These are phyloP conservation scores for Neria commutata DNA, from an alignment of 2,888 invertebrate species.

Conservation along the genomic window DNA sequence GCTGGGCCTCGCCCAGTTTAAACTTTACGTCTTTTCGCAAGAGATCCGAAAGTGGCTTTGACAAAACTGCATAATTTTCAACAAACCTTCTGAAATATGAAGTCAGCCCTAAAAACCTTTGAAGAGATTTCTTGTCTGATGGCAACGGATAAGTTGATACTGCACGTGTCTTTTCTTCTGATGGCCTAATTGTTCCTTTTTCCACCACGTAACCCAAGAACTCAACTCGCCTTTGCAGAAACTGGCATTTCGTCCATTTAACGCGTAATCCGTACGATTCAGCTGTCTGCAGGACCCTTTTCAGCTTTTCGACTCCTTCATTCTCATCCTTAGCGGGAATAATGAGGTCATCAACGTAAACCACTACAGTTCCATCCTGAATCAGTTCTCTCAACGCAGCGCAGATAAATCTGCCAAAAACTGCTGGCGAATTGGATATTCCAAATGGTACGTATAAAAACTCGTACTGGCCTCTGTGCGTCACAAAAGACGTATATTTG, in stretches of 20 bases:
- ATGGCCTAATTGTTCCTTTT: slow-evolving; percentile 22
- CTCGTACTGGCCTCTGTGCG: slow-evolving; percentile 29
- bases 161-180: slow-evolving; percentile 23
- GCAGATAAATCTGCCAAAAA: slow-evolving; percentile 14
- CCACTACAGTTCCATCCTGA: background rate
- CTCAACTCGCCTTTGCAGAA: slow-evolving; percentile 18
- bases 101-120: slow-evolving; percentile 30
- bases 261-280: slow-evolving; percentile 19
- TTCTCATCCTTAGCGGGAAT: background rate
- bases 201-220: slow-evolving; percentile 33
- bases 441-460: slow-evolving; percentile 33
- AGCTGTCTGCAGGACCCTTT: slow-evolving; percentile 21
- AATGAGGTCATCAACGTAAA: slow-evolving; percentile 2
- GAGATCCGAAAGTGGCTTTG: slow-evolving; percentile 23
- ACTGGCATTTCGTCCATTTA: slow-evolving; percentile 28
- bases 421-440: slow-evolving; percentile 28
- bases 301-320: slow-evolving; percentile 1
- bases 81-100: slow-evolving; percentile 28
- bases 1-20: slow-evolving; percentile 21
- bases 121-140: slow-evolving; percentile 25
- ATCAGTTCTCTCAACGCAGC: slow-evolving; percentile 8
- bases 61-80: slow-evolving; percentile 1
- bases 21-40: slow-evolving; percentile 21
- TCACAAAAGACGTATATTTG: slow-evolving; percentile 30
- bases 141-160: slow-evolving; percentile 23